A percentile compares a stretch with the other conserved stretches of the same genome.
Conservation (phyloP, 2,888 invertebrate genomes). For the Napeogenes inachia region DNA sequence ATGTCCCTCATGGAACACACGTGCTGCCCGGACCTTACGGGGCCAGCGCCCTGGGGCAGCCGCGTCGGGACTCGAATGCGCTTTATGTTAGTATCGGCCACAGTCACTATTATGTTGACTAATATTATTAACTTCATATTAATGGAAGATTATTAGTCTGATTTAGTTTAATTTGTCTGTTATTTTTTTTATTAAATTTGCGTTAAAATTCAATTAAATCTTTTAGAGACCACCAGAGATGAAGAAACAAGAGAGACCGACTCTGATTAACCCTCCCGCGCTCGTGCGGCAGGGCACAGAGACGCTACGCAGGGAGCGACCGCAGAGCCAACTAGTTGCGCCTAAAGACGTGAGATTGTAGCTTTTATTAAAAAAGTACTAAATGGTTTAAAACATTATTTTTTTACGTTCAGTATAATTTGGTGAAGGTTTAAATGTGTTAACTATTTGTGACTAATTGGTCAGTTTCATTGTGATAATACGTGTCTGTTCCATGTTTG, state of each 20-base stretch:
- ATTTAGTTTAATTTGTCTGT: too few species aligned
- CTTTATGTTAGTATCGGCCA: too few species aligned
- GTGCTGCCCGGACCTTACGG: too few species aligned
- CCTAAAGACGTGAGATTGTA: slow-evolving; percentile 24
- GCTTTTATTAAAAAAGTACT: neutral
- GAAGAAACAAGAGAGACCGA: slow-evolving; percentile 34
- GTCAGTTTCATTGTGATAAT: slow-evolving; percentile 24
- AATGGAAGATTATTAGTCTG: too few species aligned
- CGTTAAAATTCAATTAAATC: neutral
- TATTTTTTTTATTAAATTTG: neutral
- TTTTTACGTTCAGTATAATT: neutral
- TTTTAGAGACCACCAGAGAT: slow-evolving; percentile 46
- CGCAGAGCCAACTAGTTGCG: slow-evolving; percentile 56
- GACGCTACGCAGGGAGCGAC: slow-evolving; percentile 61
- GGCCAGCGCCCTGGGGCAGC: too few species aligned
- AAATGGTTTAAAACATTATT: neutral
- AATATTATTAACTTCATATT: too few species aligned
- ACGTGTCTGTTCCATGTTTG: slow-evolving; percentile 20
- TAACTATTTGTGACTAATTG: slow-evolving; percentile 25
- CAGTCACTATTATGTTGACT: too few species aligned
- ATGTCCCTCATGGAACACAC: too few species aligned
- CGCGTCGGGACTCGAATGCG: too few species aligned
- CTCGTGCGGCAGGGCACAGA: slow-evolving; percentile 69
- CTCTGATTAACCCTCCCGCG: slow-evolving; percentile 46
- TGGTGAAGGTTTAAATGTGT: slow-evolving; percentile 20